These are phyloP conservation scores for Harpegnathos saltator DNA, from an alignment of 1,140 invertebrate genomes.

Conservation along the genomic window DNA sequence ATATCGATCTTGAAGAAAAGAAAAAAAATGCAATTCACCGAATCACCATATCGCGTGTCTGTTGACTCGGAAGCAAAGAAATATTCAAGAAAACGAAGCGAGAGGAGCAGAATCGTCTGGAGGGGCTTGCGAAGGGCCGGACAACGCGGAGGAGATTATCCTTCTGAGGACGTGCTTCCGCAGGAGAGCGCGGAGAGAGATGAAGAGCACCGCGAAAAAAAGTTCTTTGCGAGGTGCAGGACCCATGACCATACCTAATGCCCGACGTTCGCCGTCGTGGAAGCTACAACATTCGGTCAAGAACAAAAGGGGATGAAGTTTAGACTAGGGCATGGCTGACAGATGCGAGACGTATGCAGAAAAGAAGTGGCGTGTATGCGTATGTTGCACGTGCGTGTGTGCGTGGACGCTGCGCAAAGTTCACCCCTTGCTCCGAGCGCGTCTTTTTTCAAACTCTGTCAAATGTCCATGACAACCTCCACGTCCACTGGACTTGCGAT, in stretches of 20 bases:
- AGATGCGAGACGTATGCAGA: slow-evolving; percentile 65
- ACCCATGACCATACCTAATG: slow-evolving; percentile 58
- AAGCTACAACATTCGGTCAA: slow-evolving; percentile 40
- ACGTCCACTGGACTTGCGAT: neutral
- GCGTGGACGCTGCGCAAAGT: slow-evolving; percentile 19
- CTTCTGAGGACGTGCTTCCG: neutral
- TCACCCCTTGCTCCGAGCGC: neutral
- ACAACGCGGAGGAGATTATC: neutral
- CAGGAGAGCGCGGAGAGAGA: neutral
- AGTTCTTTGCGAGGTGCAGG: slow-evolving; percentile 5
- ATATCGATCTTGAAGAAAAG: neutral
- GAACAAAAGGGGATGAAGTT: slow-evolving; percentile 60
- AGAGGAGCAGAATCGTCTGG: neutral
- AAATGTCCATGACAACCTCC: neutral
- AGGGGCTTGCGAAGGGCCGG: neutral
- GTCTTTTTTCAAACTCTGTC: slow-evolving; percentile 17
- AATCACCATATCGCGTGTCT: too few relatives aligned
- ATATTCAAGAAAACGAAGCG: neutral
- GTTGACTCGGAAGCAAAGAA: neutral
- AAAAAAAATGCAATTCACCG: too few relatives aligned
- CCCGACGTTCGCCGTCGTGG: slow-evolving; percentile 19
- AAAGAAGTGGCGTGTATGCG: slow-evolving; percentile 20
- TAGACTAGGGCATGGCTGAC: slow-evolving; percentile 59
- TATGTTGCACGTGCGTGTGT: slow-evolving; percentile 34
- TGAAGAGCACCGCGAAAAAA: neutral